Evolutionary conservation across 2,888 invertebrate genomes (phyloP).

Genomic region (Alcis repandata): DNA sequence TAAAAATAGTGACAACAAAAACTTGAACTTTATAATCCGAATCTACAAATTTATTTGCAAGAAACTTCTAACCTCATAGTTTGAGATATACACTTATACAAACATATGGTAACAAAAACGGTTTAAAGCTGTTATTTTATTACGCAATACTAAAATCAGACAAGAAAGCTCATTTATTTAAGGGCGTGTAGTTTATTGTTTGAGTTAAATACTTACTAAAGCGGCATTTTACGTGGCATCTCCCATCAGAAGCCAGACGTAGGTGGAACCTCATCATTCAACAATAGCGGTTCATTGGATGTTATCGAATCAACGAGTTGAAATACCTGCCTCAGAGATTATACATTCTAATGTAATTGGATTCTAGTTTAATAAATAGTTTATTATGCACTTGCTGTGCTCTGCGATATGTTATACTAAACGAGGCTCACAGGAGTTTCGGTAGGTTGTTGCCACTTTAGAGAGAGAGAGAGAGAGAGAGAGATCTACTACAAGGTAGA

Average conservation of each 20-base stretch:
- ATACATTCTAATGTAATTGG: background rate
- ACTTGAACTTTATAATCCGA: slow-evolving; percentile 2
- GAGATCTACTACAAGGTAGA: slow-evolving; percentile 30
- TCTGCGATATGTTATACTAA: no score
- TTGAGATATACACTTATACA: no score
- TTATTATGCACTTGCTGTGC: background rate
- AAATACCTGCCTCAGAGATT: background rate
- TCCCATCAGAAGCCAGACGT: background rate
- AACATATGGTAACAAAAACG: no score
- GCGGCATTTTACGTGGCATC: slow-evolving; percentile 1
- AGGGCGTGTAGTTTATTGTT: no score
- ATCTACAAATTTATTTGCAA: background rate
- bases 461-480: background rate
- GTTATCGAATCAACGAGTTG: background rate
- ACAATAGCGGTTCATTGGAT: background rate
- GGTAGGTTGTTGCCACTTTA: no score
- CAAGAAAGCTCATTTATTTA: no score
- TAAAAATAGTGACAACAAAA: slow-evolving; percentile 11
- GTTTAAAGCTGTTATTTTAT: no score
- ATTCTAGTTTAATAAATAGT: background rate
- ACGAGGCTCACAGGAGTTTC: no score
- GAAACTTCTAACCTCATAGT: background rate
- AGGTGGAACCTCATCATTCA: background rate
- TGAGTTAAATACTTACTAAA: background rate
- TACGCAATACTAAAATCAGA: no score